These are phyloP conservation scores for Tupaia chinensis DNA, from an alignment of 2,113 vertebrate species.

Conservation along the genomic window DNA sequence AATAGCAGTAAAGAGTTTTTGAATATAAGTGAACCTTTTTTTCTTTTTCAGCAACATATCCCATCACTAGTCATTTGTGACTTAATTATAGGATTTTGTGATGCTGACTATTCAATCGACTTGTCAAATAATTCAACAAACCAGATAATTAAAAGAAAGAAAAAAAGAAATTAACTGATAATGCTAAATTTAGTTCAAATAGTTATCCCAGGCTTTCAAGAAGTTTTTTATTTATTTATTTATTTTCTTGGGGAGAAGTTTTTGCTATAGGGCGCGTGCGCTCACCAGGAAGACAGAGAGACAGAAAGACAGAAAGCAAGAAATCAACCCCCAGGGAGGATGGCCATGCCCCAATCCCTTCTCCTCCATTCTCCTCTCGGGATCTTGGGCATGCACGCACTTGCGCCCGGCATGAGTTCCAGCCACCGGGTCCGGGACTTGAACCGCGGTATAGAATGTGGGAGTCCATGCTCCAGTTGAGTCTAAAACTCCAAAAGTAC, in stretches of 20 bases:
- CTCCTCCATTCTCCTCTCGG: too few relatives aligned
- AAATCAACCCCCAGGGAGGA: too few relatives aligned
- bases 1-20: conserved; percentile 13
- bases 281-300: too few relatives aligned
- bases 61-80: neutral
- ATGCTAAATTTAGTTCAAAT: conserved; percentile 38
- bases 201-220: neutral
- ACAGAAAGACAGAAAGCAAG: too few relatives aligned
- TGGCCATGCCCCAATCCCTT: too few relatives aligned
- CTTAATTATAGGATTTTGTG: conserved; percentile 49
- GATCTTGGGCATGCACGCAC: too few relatives aligned
- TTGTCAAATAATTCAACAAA: conserved; percentile 11
- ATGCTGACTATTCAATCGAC: neutral
- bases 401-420: too few relatives aligned
- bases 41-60: neutral
- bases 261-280: too few relatives aligned
- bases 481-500: neutral
- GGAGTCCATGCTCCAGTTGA: neutral
- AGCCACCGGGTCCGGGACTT: too few relatives aligned
- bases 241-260: too few relatives aligned
- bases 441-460: too few relatives aligned
- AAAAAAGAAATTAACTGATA: neutral
- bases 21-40: neutral
- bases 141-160: neutral
- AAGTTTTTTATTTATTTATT: neutral